A percentile compares a stretch with the other conserved stretches of the same genome.
phyloP scores from a whole-genome alignment of 1,140 invertebrate genomes.

The Metopolophium dirhodum region DNA sequence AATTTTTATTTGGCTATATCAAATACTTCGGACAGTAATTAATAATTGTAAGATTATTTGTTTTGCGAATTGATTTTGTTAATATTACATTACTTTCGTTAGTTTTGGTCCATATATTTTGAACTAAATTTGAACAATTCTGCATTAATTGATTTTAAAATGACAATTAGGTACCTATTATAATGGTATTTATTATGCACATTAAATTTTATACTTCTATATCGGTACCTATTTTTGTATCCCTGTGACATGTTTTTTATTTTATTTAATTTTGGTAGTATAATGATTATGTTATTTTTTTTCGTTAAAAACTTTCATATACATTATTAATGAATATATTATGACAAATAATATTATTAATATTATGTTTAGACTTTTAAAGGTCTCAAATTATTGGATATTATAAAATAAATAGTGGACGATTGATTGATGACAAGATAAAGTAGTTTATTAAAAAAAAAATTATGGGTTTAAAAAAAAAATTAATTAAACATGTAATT shows the following conservation, averaged over 20 bases:
- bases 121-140: neutral
- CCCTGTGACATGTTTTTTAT: neutral
- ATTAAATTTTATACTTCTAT: too few relatives aligned
- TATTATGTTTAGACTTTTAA: neutral
- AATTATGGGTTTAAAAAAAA: neutral
- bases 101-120: neutral
- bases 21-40: neutral
- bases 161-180: neutral
- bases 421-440: conserved; percentile 2
- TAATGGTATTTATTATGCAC: neutral
- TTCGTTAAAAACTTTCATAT: neutral
- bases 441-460: neutral
- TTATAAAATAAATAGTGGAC: neutral
- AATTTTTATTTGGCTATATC: neutral
- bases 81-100: neutral
- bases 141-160: neutral
- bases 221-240: neutral
- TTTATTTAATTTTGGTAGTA: neutral
- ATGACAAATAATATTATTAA: neutral
- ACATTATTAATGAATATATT: neutral
- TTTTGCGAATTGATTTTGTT: neutral
- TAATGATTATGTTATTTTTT: neutral
- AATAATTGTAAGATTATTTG: too few relatives aligned
- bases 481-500: neutral
- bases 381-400: neutral